Evolutionary conservation across 2,888 invertebrate species (phyloP).

Genomic region (Athripsodes cinereus): DNA sequence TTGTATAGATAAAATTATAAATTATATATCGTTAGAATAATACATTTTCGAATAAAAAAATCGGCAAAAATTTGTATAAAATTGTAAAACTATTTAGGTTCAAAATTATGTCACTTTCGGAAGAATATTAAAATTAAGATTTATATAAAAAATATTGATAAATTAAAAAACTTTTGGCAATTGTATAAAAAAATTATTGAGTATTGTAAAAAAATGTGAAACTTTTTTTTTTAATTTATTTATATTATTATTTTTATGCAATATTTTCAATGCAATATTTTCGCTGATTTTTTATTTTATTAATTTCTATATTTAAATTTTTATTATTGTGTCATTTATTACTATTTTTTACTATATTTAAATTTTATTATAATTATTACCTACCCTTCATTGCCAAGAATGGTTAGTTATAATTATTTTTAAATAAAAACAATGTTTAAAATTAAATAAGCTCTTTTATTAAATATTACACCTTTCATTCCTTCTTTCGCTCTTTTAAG

Average conservation of each 20-base stretch:
- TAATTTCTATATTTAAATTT: slow-evolving; percentile 16
- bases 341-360: slow-evolving; percentile 1
- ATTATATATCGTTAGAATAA: slow-evolving; percentile 5
- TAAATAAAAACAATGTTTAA: slow-evolving; percentile 44
- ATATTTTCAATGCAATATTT: neutral
- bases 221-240: slow-evolving; percentile 7
- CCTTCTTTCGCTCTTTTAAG: no score
- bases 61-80: neutral
- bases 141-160: neutral
- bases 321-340: slow-evolving; percentile 26
- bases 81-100: slow-evolving; percentile 22
- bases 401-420: slow-evolving; percentile 56
- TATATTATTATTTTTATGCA: slow-evolving; percentile 16
- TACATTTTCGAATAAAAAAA: slow-evolving; percentile 9
- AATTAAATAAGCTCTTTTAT: slow-evolving; percentile 11
- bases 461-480: no score
- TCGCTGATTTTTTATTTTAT: slow-evolving; percentile 13
- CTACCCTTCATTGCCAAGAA: slow-evolving; percentile 46
- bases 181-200: neutral
- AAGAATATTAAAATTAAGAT: slow-evolving; percentile 15
- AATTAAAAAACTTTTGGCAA: no score
- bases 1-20: slow-evolving; percentile 6
- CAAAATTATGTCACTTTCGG: slow-evolving; percentile 18
- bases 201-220: slow-evolving; percentile 2
- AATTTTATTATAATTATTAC: neutral